Percentiles rank a stretch among this genome's conserved stretches.
phyloP scores from a whole-genome alignment of 2,113 vertebrate species.

The Crotalus helleri region DNA sequence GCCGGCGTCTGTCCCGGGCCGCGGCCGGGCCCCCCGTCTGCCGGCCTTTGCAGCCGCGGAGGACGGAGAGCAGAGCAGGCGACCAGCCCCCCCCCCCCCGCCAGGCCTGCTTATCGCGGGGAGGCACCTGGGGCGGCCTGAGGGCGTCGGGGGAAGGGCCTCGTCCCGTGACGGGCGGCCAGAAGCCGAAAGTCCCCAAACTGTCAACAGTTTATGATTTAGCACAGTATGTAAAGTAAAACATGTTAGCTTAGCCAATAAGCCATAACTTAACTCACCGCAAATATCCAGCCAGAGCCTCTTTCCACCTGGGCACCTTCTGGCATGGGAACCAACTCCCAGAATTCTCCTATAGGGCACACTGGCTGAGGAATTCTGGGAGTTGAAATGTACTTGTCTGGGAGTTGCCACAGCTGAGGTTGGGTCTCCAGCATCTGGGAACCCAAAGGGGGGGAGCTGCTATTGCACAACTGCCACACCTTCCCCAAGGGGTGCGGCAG shows the following conservation, averaged over 20 bases:
- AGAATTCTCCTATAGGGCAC: neutral
- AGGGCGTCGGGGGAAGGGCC: neutral
- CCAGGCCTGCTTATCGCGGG: constrained; percentile 51
- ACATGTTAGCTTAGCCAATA: neutral
- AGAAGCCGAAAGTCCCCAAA: neutral
- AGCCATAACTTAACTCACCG: neutral
- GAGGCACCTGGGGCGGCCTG: constrained; percentile 43
- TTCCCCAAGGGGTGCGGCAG: neutral
- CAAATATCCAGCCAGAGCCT: neutral
- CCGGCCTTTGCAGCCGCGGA: neutral
- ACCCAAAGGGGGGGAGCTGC: neutral
- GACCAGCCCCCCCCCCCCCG: neutral
- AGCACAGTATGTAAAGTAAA: neutral
- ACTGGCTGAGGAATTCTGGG: neutral
- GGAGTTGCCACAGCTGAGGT: neutral
- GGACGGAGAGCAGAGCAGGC: neutral
- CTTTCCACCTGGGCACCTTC: neutral
- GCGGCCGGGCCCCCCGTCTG: neutral
- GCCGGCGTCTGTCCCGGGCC: too few relatives aligned
- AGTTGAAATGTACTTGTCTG: neutral
- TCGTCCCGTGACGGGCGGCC: neutral
- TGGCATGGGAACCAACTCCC: neutral
- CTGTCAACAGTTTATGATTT: neutral
- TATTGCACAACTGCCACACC: neutral
- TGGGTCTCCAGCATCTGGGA: neutral